These are phyloP conservation scores for Laupala kohalensis DNA, from an alignment of 1,140 invertebrate species.

Conservation along the genomic window DNA sequence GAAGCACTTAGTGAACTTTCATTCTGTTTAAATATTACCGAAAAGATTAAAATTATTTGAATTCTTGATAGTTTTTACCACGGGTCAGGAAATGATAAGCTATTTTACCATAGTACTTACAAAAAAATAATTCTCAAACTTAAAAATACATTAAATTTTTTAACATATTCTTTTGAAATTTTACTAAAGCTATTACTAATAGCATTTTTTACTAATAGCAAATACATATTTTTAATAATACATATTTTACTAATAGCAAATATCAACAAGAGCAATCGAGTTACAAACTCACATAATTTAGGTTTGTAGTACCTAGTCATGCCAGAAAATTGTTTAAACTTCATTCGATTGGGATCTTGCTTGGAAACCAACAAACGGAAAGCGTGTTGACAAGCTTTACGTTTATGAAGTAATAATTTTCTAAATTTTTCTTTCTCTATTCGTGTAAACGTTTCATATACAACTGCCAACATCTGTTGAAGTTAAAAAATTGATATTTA, in stretches of 20 bases:
- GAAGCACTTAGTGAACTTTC: too few relatives aligned
- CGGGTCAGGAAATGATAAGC: too few relatives aligned
- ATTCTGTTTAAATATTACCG: too few relatives aligned
- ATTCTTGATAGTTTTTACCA: too few relatives aligned
- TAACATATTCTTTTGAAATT: too few relatives aligned
- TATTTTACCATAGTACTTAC: too few relatives aligned
- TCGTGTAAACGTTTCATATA: conserved; percentile 79
- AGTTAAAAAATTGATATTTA: not conserved
- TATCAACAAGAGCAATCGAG: not conserved
- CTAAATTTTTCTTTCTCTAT: conserved; percentile 80
- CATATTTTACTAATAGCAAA: not conserved
- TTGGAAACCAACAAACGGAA: conserved; percentile 65
- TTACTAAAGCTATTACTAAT: too few relatives aligned
- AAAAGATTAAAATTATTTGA: too few relatives aligned
- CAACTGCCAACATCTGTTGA: conserved; percentile 69
- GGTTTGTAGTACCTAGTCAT: conserved; percentile 67
- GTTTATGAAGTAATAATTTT: conserved; percentile 70
- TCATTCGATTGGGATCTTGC: conserved; percentile 49
- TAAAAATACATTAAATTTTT: too few relatives aligned
- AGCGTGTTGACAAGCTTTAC: conserved; percentile 68
- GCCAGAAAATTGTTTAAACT: conserved; percentile 68
- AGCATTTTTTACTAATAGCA: not conserved
- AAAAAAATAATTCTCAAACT: too few relatives aligned
- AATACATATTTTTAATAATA: not conserved
- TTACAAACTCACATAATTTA: conserved; percentile 50